These are phyloP conservation scores for Caenorhabditis brenneri DNA, from an alignment of 1,140 invertebrate species.

Conservation along the genomic window DNA sequence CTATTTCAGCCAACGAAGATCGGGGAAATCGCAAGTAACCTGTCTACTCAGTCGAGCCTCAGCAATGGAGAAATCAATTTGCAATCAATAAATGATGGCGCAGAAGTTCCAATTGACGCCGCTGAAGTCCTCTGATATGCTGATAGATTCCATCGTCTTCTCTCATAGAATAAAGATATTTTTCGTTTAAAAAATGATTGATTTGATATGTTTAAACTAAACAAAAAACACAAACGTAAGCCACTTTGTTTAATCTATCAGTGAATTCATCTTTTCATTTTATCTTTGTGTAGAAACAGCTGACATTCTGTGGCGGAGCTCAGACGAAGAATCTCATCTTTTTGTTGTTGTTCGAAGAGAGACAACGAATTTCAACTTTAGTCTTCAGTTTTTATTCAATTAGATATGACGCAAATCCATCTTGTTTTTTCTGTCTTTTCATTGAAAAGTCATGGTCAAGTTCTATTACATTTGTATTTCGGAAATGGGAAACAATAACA, in stretches of 20 bases:
- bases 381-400: background rate
- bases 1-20: background rate
- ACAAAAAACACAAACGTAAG: background rate
- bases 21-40: background rate
- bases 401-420: background rate
- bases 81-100: background rate
- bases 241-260: slow-evolving; percentile 34
- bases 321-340: background rate
- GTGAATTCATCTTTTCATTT: slow-evolving; percentile 34
- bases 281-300: slow-evolving; percentile 16
- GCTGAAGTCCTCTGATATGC: background rate
- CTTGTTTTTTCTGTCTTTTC: background rate
- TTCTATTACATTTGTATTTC: background rate
- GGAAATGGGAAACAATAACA: slow-evolving; percentile 19
- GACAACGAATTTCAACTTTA: slow-evolving; percentile 1
- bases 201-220: background rate
- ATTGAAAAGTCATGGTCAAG: background rate
- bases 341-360: slow-evolving; percentile 4
- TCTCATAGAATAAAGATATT: background rate
- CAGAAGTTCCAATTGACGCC: background rate
- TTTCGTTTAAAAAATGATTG: background rate
- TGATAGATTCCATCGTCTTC: background rate
- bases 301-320: slow-evolving; percentile 39
- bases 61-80: slow-evolving; percentile 34
- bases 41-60: background rate